phyloP scores from a whole-genome alignment of 2,797 vertebrate genomes.

The Chrysolophus pictus region DNA sequence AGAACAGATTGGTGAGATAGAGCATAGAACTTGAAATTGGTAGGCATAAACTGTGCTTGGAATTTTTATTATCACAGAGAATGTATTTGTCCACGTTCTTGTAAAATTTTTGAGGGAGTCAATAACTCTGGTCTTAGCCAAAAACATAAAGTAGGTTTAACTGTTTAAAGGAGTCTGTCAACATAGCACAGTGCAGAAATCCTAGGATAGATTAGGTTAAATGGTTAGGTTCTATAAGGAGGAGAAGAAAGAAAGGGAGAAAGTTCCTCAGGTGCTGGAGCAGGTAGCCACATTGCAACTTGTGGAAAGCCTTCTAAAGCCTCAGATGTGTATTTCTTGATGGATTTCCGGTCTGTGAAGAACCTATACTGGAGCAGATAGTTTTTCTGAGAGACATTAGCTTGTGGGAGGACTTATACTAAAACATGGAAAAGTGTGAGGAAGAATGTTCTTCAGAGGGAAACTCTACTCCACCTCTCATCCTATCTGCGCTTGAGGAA shows the following conservation, averaged over 20 bases:
- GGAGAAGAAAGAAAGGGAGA: not conserved
- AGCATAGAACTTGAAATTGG: not conserved
- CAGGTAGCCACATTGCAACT: not conserved
- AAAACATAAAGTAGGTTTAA: not conserved
- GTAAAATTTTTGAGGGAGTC: not conserved
- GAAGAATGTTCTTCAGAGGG: not conserved
- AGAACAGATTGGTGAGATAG: not conserved
- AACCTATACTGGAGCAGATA: not conserved
- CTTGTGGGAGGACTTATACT: fast-evolving
- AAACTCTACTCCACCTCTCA: fast-evolving
- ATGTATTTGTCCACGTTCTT: not conserved
- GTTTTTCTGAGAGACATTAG: not conserved
- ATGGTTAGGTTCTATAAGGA: not conserved
- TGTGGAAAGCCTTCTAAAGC: not conserved
- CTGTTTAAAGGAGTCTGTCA: not conserved
- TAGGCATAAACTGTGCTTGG: not conserved
- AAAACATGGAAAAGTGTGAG: fast-evolving
- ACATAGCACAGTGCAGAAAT: not conserved
- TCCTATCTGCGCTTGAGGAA: not conserved
- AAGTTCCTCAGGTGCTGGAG: fast-evolving
- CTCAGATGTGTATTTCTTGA: not conserved
- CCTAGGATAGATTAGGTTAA: not conserved
- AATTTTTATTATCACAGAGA: not conserved
- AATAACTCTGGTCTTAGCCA: not conserved
- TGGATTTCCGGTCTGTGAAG: not conserved